phyloP scores from a whole-genome alignment of 2,797 vertebrate genomes.

The Hydrolagus colliei region DNA sequence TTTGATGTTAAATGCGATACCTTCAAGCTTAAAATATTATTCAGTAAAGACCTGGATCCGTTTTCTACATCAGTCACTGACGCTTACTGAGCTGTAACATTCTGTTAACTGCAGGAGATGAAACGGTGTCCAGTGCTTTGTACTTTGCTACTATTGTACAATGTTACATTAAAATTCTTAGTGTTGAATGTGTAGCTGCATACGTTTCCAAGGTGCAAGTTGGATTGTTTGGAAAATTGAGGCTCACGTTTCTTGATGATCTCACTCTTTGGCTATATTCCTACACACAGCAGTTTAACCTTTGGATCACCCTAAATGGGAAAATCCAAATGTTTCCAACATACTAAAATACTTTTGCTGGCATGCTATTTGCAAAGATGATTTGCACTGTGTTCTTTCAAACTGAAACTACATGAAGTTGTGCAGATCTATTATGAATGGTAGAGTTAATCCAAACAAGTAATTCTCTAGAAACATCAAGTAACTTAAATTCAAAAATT shows the following conservation, averaged over 20 bases:
- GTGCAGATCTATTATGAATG: no score
- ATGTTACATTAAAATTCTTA: not conserved
- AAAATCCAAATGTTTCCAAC: not conserved
- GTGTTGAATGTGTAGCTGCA: not conserved
- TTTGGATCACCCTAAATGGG: not conserved
- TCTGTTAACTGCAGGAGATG: not conserved
- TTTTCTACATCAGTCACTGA: not conserved
- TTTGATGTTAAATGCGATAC: not conserved
- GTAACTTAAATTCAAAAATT: no score
- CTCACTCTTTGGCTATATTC: slow-evolving; percentile 9
- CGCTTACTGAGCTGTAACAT: not conserved
- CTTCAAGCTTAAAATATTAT: not conserved
- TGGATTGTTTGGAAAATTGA: not conserved
- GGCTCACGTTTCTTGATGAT: not conserved
- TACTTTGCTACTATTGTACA: not conserved
- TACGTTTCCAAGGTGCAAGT: not conserved
- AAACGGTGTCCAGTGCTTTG: not conserved
- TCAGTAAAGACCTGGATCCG: not conserved
- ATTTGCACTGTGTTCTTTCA: not conserved
- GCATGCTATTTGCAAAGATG: not conserved
- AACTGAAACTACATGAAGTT: no score
- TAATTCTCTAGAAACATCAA: no score
- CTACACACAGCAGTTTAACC: not conserved
- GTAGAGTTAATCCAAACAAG: no score
- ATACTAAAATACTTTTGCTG: not conserved